Base-by-base conservation (phyloP, 1,140 invertebrate species). In the Manduca sexta region DNA sequence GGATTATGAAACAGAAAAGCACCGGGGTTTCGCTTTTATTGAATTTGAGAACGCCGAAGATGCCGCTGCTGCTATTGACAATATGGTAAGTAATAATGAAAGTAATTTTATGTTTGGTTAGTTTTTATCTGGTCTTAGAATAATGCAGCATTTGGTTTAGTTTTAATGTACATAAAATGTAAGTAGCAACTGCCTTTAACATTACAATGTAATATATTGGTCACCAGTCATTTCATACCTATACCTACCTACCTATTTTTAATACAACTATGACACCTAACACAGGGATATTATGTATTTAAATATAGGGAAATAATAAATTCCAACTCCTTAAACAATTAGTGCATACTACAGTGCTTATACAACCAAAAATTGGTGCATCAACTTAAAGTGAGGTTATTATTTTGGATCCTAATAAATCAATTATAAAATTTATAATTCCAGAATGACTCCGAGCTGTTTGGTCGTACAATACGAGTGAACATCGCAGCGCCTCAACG, bases 1-100 rank as follows among this genome's bases (percentile, higher is more conserved):
- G 15, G 98, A 99, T 88, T 99, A 99, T 90, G 97, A 99, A 85
- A 96, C 93, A 49, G 96, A 98, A 80, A 98, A 98, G 72, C 97
- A 99, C 74, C 89, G 97, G 79, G 97, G 97, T 34, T 99, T 99
- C 88, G 97, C 97, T 1, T 99, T 99, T 84, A 93, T 99, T 60
- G 98, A 99, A 87, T 99, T 98, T 88, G 98, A 99, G 88, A 89
- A 90, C 54, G 90, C 92, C 6, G 93, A 97, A 89, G 98, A 99
- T 92, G 97, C 98, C 40, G 92, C 95, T 13, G 94, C 97, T 42
- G 97, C 98, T 26, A 99, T 99, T 74, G 98, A 99, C 87, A 99
- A 99, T 73, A 99, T 99, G 98, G 95, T 97, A 89, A 70, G 53
- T 52, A 8, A 17, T 35, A 8, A 2, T 35, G n/a, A n/a, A n/a